phyloP scores from a whole-genome alignment of 2,888 invertebrate species.

The Agonopterix subpropinquella region DNA sequence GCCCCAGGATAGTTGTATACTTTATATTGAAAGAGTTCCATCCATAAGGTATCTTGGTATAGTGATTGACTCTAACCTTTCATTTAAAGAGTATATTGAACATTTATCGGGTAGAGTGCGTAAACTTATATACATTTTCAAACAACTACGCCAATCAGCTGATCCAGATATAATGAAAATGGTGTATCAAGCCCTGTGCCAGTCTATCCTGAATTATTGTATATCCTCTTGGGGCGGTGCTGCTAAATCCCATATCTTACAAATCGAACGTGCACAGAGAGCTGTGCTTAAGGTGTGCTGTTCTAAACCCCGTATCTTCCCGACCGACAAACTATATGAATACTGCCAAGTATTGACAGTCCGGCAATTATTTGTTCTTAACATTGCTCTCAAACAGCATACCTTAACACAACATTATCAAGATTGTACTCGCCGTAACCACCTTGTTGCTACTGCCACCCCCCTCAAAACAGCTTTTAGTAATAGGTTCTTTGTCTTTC shows the following conservation, averaged over 20 bases:
- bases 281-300: background rate
- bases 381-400: background rate
- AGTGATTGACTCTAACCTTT: slow-evolving; percentile 7
- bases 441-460: too few species aligned
- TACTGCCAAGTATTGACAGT: background rate
- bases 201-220: slow-evolving; percentile 14
- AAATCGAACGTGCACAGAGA: background rate
- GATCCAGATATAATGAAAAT: slow-evolving; percentile 8
- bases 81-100: slow-evolving; percentile 7
- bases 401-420: background rate
- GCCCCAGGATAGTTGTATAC: background rate
- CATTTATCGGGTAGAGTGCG: slow-evolving; percentile 8
- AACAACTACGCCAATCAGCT: slow-evolving; percentile 9
- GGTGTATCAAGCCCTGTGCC: slow-evolving; percentile 12
- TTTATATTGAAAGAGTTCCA: background rate
- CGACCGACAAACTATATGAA: background rate
- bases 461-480: too few species aligned
- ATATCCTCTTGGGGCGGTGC: slow-evolving; percentile 13
- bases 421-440: background rate
- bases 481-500: too few species aligned
- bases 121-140: slow-evolving; percentile 12
- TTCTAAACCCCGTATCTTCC: background rate
- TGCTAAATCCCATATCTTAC: slow-evolving; percentile 4
- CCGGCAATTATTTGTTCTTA: background rate
- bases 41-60: slow-evolving; percentile 5